Base-by-base conservation (phyloP, 2,888 invertebrate species). In the Noctua pronuba region DNA sequence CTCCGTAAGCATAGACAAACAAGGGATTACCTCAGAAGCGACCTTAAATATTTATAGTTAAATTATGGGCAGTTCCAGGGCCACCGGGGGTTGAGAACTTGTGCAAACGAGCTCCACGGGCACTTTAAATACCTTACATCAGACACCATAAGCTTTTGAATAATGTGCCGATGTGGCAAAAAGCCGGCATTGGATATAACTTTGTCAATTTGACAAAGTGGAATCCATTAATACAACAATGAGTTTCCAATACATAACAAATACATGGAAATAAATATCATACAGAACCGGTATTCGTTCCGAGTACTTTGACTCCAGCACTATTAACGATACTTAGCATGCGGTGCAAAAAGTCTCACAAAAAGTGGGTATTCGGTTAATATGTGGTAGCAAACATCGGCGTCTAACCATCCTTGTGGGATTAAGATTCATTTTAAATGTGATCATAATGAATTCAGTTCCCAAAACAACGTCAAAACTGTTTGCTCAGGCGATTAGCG, bases 401-500 rank as follows among this genome's bases (percentile, higher is more conserved):
- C 70, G 73, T 55, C 66, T 64, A 62, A 70, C 73, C 65, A 85
- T 84, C 82, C 82, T 85, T 85, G 81, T 76, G 73, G 79, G 69
- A 82, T 78, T 68, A 76, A 72, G 77, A 79, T 77, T 74, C n/a
- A 66, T 85, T 84, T 78, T 77, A 76, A 82, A 83, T 76, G 72
- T 78, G 80, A 68, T 76, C 71, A 79, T 69, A 70, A 76, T 75
- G 70, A 82, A 80, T 86, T 79, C 73, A 81, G 75, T 89, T 80
- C 69, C 85, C 80, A 90, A 90, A 90, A 88, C 88, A 90, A 90
- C 88, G 89, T 86, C 89, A 82, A 88, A 83, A 86, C 73, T 95
- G 91, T 95, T 94, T 94, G 93, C 91, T 91, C 90, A 89, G 90
- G 85, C 88, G 92, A 93, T 95, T 94, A 94, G 92, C 92, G 91